Conservation (phyloP, 1,140 invertebrate genomes). For the Druon quercuslanigerum region DNA sequence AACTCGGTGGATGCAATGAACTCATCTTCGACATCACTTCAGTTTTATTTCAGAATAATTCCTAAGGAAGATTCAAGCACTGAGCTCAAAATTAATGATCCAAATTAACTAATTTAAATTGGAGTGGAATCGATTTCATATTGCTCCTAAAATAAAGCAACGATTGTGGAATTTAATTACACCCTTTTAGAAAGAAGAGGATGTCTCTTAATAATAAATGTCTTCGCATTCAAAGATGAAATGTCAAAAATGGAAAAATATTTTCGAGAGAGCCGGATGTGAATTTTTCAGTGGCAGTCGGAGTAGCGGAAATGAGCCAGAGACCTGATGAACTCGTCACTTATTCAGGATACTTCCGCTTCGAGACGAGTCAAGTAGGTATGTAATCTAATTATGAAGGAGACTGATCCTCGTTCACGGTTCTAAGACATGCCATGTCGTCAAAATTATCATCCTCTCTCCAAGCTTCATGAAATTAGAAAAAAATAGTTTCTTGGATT, state of each 20-base stretch:
- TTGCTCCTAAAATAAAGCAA: neutral
- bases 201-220: slow-evolving; percentile 57
- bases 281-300: slow-evolving; percentile 50
- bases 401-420: neutral
- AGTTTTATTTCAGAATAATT: too few species aligned
- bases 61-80: too few species aligned
- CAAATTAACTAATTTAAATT: too few species aligned
- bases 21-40: too few species aligned
- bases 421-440: neutral
- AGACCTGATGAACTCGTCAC: slow-evolving; percentile 64
- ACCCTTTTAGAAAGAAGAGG: neutral
- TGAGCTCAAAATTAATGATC: too few species aligned
- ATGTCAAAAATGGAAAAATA: slow-evolving; percentile 47
- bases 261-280: slow-evolving; percentile 55
- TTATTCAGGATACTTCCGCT: slow-evolving; percentile 63
- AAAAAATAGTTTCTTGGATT: neutral
- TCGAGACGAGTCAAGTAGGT: slow-evolving; percentile 48
- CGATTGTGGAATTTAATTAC: slow-evolving; percentile 4
- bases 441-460: neutral
- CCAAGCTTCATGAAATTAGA: neutral
- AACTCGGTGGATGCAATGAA: too few species aligned
- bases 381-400: slow-evolving; percentile 49
- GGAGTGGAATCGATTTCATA: neutral
- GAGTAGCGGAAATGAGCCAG: slow-evolving; percentile 66
- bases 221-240: slow-evolving; percentile 43